Evolutionary conservation across 2,797 vertebrate genomes (phyloP), one percentile per base, ranked within the genome.

Genomic region (Acanthis flammea): DNA sequence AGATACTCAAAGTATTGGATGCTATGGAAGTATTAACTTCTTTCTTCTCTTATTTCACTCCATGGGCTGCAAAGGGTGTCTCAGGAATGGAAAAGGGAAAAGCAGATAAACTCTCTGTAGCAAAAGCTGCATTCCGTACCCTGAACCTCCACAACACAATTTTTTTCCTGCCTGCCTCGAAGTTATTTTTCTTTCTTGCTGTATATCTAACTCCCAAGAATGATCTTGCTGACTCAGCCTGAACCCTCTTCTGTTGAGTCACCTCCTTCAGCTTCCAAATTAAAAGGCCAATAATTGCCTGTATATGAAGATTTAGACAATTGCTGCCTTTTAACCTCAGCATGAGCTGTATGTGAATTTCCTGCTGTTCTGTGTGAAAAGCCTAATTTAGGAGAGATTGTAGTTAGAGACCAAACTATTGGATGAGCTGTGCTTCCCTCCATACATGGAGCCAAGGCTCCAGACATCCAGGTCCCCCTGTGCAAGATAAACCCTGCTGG

Each of bases 241-340:
- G 75, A 89, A 85, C 58, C 61, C 22, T 91, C 75, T 94, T 90
- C 79, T 93, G 79, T 91, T 92, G 94, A 96, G 87, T 96, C 92
- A 96, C 48, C 66, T 65, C 50, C 66, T 93, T 75, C 28, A 78
- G 45, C 65, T 94, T 90, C 90, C 66, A 94, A 88, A 91, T 86
- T 78, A 91, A 75, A 95, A 88, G 87, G 25, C 75, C 53, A 83
- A 28, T 88, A 94, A 86, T 81, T 94, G 89, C n/a, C 47, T 23
- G 23, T 57, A 57, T 79, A 70, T 81, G 66, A 94, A 94, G 92
- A 88, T 81, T 86, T 73, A 88, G 76, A 78, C 78, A 84, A 75
- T 62, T 92, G 55, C 54, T 84, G 92, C 62, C 79, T 90, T 91
- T 72, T 55, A 88, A 65, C 62, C 76, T 88, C 85, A 81, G n/a